These are phyloP conservation scores for Psephotus haematonotus DNA, from an alignment of 2,113 vertebrate species.

Conservation along the genomic window DNA sequence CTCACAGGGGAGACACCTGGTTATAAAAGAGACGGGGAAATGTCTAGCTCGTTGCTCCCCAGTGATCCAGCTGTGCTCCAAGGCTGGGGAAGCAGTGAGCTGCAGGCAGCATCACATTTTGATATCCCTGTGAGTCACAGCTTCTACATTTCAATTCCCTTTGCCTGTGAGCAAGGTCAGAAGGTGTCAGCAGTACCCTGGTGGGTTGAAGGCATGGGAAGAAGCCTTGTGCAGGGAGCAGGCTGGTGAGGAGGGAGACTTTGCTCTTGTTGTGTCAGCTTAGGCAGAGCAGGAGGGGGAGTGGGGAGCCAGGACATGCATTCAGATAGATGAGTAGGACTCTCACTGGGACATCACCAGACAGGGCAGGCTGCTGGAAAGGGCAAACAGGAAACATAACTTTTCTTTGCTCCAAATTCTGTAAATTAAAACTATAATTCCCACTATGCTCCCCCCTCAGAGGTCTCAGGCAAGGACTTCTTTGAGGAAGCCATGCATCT, in stretches of 20 bases:
- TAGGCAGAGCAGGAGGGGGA: background rate
- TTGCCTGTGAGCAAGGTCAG: background rate
- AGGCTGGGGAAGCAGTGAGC: background rate
- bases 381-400: background rate
- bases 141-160: background rate
- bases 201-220: background rate
- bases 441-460: background rate
- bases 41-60: accelerated
- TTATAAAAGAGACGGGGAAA: background rate
- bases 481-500: background rate
- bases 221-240: background rate
- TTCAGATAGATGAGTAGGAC: background rate
- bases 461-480: background rate
- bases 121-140: background rate
- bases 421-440: background rate
- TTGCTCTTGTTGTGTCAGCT: background rate
- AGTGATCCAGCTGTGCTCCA: background rate
- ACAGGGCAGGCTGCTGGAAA: background rate
- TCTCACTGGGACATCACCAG: accelerated
- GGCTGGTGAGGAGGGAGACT: background rate
- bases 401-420: background rate
- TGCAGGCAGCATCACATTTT: background rate
- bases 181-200: background rate
- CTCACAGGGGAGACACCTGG: background rate
- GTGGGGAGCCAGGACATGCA: background rate